Conservation (phyloP, 2,888 invertebrate species). For the Charanyca ferruginea region DNA sequence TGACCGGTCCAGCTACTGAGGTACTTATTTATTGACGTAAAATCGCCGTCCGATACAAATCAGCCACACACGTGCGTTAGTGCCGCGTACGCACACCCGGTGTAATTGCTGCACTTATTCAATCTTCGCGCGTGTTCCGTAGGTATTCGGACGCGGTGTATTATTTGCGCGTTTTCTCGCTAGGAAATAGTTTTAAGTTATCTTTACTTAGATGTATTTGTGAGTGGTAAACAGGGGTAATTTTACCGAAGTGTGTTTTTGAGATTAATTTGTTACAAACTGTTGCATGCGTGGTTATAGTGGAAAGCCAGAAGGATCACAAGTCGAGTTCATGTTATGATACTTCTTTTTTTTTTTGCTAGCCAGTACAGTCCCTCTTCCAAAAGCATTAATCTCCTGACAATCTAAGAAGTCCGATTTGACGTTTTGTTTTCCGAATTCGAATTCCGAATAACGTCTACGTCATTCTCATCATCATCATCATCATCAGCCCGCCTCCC, state of each 20-base stretch:
- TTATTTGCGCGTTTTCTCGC: conserved; percentile 63
- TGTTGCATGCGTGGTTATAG: not conserved
- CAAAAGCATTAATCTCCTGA: too few species aligned
- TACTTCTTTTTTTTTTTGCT: too few species aligned
- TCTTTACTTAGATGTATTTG: conserved; percentile 27
- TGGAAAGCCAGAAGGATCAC: not conserved
- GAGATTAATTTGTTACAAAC: not conserved
- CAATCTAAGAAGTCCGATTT: too few species aligned
- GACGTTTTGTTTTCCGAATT: too few species aligned
- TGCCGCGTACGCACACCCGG: conserved; percentile 10
- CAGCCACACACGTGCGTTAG: conserved; percentile 39
- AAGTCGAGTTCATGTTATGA: not conserved
- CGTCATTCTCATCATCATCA: too few species aligned
- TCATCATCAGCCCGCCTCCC: too few species aligned
- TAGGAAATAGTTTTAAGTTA: conserved; percentile 28
- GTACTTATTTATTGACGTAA: conserved; percentile 21
- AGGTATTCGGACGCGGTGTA: conserved; percentile 33
- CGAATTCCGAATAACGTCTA: too few species aligned
- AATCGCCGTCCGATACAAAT: conserved; percentile 40
- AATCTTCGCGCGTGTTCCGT: conserved; percentile 55
- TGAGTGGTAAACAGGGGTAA: not conserved
- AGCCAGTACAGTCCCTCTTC: too few species aligned
- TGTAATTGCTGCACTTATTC: conserved; percentile 65
- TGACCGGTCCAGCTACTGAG: too few species aligned
- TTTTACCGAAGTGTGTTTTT: not conserved